Percentiles rank a stretch among this genome's conserved stretches.
Conservation (phyloP, 2,888 invertebrate species). For the Baccha elongata region DNA sequence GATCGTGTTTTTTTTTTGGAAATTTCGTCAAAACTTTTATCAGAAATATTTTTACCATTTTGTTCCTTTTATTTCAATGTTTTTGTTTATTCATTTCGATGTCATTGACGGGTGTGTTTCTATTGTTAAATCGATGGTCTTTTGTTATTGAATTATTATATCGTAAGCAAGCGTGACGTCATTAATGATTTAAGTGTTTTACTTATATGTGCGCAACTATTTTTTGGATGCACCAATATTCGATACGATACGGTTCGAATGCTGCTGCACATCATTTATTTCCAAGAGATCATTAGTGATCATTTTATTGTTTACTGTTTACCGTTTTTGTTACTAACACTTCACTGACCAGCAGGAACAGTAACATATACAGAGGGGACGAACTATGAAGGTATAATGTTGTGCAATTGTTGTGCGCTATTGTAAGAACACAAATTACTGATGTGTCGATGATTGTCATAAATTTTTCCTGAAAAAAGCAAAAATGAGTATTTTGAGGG, state of each 20-base stretch:
- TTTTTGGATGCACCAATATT: background rate
- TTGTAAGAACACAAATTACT: conserved; percentile 64
- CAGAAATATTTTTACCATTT: conserved; percentile 12
- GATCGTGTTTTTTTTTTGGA: conserved; percentile 50
- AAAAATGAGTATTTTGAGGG: conserved; percentile 2
- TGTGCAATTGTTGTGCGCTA: conserved; percentile 28
- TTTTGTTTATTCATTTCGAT: conserved; percentile 29
- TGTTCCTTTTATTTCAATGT: background rate
- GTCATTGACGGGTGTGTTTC: conserved; percentile 15
- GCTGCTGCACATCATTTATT: conserved; percentile 69
- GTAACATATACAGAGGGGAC: background rate
- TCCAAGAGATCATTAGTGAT: conserved; percentile 63
- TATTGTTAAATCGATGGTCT: conserved; percentile 46
- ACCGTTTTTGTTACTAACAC: conserved; percentile 70
- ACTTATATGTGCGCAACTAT: background rate
- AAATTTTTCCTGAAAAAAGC: conserved; percentile 35
- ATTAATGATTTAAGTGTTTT: conserved; percentile 39
- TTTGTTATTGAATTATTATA: conserved; percentile 55
- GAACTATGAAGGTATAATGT: conserved; percentile 38
- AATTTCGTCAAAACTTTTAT: conserved; percentile 6
- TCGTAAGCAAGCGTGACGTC: conserved; percentile 68
- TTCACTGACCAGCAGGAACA: conserved; percentile 65
- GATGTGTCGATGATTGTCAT: conserved; percentile 56
- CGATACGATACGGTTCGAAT: conserved; percentile 45
- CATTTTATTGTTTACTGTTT: conserved; percentile 65